Base-by-base conservation (phyloP, 2,888 invertebrate species). In the Sinopyrophorus schimmeli region DNA sequence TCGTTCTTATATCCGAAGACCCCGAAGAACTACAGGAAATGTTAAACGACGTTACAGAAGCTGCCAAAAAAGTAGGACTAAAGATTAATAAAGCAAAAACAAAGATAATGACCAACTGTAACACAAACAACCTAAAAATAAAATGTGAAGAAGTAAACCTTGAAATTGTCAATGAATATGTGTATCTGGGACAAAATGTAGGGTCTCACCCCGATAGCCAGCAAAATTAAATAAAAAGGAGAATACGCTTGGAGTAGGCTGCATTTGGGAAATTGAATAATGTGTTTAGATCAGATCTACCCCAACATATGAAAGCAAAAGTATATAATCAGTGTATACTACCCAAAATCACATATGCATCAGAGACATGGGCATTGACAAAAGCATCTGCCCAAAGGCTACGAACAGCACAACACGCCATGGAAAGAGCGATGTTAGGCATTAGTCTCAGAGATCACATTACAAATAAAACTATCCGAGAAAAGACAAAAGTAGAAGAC, bases 41-140 rank as follows among this genome's bases (percentile, higher is more conserved):
- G n/a, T n/a, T n/a, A n/a, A n/a, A n/a, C n/a, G n/a, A n/a, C n/a
- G n/a, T n/a, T n/a, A n/a, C n/a, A n/a, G n/a, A n/a, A n/a, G n/a
- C n/a, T n/a, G n/a, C n/a, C n/a, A n/a, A n/a, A n/a, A n/a, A n/a
- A n/a, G n/a, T n/a, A n/a, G n/a, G n/a, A n/a, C n/a, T n/a, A n/a
- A n/a, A n/a, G n/a, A n/a, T n/a, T n/a, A n/a, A n/a, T n/a, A n/a
- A n/a, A n/a, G n/a, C n/a, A n/a, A 32, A 18, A 11, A 16, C 10
- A n/a, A 16, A 18, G 9, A 32, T 16, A 6, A 32, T 15, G 20
- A 32, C 17, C 3, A 18, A 32, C 10, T 32, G 11, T 6, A 32
- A 18, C 32, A 32, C 32, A 9, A 10, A 32, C 18, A 16, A 32
- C n/a, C 7, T 32, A 37, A n/a, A 11, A 23, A 23, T 23, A 23